Percentiles rank a stretch among this genome's conserved stretches.
Evolutionary conservation across 2,888 invertebrate genomes (phyloP).

Genomic region (Epirrhoe tristata): DNA sequence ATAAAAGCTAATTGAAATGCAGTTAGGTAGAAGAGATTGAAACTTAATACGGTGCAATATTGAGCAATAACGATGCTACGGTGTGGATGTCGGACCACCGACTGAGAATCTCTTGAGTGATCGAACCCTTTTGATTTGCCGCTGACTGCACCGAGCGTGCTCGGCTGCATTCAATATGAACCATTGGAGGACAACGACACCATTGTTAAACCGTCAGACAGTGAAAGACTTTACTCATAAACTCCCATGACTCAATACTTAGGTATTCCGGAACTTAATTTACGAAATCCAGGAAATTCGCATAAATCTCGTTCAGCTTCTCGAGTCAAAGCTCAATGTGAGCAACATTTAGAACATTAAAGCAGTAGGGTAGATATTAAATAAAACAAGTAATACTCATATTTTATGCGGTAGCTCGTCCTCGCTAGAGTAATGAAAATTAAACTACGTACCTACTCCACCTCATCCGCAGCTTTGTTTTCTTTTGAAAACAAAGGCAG

Average conservation of each 20-base stretch:
- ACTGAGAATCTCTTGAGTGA: slow-evolving; percentile 62
- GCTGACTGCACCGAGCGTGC: slow-evolving; percentile 60
- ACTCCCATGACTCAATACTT: slow-evolving; percentile 35
- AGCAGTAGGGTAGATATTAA: slow-evolving; percentile 27
- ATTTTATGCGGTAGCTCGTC: slow-evolving; percentile 22
- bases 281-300: slow-evolving; percentile 19
- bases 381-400: slow-evolving; percentile 32
- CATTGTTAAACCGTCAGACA: slow-evolving; percentile 64
- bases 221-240: slow-evolving; percentile 45
- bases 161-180: slow-evolving; percentile 75
- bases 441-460: slow-evolving; percentile 19
- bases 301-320: slow-evolving; percentile 32
- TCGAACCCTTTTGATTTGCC: slow-evolving; percentile 70
- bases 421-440: slow-evolving; percentile 25
- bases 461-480: slow-evolving; percentile 20
- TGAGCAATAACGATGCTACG: slow-evolving; percentile 43
- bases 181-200: slow-evolving; percentile 57
- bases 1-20: background rate
- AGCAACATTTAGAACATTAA: slow-evolving; percentile 37
- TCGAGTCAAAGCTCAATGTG: slow-evolving; percentile 14
- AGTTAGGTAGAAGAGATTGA: slow-evolving; percentile 6
- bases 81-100: slow-evolving; percentile 68
- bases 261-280: slow-evolving; percentile 30
- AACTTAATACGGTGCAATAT: slow-evolving; percentile 30
- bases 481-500: slow-evolving; percentile 13